phyloP scores from a whole-genome alignment of 2,888 invertebrate species.

The Andrena haemorrhoa region DNA sequence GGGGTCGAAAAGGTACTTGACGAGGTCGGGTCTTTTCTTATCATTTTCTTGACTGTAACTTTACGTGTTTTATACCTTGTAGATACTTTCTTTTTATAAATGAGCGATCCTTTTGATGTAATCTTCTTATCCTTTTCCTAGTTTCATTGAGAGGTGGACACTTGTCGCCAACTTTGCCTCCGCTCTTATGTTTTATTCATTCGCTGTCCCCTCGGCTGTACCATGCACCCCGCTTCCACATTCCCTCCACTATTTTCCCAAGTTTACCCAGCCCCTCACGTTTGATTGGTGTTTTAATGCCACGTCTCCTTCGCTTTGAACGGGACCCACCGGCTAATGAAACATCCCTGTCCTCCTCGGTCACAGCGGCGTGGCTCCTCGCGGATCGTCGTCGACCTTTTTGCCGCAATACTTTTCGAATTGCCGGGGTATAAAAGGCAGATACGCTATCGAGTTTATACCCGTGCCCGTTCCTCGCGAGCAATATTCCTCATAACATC shows the following conservation, averaged over 20 bases:
- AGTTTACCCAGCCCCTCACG: neutral
- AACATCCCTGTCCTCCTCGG: neutral
- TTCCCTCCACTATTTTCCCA: no score
- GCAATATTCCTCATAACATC: conserved; percentile 8
- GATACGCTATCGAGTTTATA: conserved; percentile 9
- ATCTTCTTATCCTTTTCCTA: no score
- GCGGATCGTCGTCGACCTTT: neutral
- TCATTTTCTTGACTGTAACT: no score
- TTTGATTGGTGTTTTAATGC: neutral
- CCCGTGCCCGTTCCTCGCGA: neutral
- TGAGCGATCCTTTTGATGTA: no score
- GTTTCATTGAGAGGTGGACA: no score
- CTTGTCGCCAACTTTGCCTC: neutral
- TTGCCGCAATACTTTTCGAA: conserved; percentile 20
- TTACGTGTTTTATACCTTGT: no score
- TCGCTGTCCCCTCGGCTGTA: neutral
- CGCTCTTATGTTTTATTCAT: neutral
- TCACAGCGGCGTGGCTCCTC: neutral
- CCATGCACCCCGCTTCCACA: no score
- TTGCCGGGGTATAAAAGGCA: neutral
- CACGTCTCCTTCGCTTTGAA: neutral
- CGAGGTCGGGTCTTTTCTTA: no score
- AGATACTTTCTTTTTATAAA: no score
- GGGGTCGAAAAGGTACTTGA: no score
- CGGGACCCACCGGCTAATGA: neutral